Evolutionary conservation across 2,113 vertebrate species (phyloP).

Genomic region (Megalops atlanticus): DNA sequence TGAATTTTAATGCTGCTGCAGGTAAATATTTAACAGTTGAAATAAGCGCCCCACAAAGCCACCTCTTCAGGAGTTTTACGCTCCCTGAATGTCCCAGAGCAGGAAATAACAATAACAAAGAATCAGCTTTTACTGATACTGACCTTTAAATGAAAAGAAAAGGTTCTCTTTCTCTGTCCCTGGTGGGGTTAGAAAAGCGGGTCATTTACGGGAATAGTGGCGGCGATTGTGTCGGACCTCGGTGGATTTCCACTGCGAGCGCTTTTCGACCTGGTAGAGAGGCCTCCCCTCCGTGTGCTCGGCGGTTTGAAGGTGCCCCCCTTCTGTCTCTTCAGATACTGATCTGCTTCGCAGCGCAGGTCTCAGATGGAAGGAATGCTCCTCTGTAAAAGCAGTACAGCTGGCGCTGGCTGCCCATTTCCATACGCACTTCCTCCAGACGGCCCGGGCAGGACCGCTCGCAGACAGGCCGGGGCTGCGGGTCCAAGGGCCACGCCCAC

Average conservation of each 20-base stretch:
- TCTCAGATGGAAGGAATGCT: conserved; percentile 35
- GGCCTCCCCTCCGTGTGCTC: background rate
- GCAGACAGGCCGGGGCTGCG: background rate
- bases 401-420: conserved; percentile 15
- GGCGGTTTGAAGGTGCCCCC: conserved; percentile 11
- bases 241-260: background rate
- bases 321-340: conserved; percentile 21
- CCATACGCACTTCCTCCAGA: conserved; percentile 28
- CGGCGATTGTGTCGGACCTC: background rate
- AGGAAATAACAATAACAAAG: background rate
- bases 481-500: background rate
- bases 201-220: background rate
- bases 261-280: background rate
- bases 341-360: conserved; percentile 24
- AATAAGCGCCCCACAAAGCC: background rate
- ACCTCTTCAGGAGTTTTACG: too few species aligned
- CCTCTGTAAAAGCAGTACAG: conserved; percentile 21
- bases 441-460: background rate
- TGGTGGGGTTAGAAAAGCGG: background rate
- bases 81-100: background rate
- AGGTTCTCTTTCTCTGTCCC: background rate
- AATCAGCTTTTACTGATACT: too few species aligned
- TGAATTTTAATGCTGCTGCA: background rate
- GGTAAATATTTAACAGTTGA: background rate
- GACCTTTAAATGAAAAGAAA: background rate